These are phyloP conservation scores for Proisotoma minuta DNA, from an alignment of 2,888 invertebrate species.

Conservation along the genomic window DNA sequence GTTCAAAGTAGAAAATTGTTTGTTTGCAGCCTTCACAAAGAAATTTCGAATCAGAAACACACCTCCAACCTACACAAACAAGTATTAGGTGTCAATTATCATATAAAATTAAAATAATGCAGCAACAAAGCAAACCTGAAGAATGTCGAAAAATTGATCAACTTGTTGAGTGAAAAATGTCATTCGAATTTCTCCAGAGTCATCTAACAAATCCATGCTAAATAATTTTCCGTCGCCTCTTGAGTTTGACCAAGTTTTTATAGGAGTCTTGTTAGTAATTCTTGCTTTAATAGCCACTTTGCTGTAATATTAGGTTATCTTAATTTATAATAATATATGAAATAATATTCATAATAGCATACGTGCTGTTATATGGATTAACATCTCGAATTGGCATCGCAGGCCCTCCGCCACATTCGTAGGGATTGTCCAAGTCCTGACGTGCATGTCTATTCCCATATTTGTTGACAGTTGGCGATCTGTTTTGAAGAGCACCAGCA, in stretches of 20 bases:
- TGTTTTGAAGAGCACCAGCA: conserved; percentile 7
- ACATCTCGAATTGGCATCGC: conserved; percentile 76
- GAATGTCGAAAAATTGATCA: conserved; percentile 81
- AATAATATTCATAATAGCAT: background rate
- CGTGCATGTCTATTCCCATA: conserved; percentile 9
- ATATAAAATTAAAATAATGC: background rate
- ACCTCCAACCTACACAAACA: conserved; percentile 61
- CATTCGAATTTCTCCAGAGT: conserved; percentile 86
- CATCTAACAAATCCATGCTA: conserved; percentile 86
- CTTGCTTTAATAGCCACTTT: conserved; percentile 90
- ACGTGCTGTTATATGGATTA: conserved; percentile 81
- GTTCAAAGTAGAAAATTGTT: conserved; percentile 72
- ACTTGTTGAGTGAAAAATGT: conserved; percentile 83
- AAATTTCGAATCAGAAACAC: conserved; percentile 84
- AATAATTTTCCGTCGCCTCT: conserved; percentile 91
- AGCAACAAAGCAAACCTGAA: conserved; percentile 68
- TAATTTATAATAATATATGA: background rate
- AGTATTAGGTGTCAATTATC: background rate
- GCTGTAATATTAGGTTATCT: conserved; percentile 32
- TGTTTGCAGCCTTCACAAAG: conserved; percentile 87
- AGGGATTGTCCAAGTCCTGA: background rate
- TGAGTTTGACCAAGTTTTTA: conserved; percentile 86
- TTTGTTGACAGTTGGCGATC: conserved; percentile 23
- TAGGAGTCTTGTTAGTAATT: conserved; percentile 72
- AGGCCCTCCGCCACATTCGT: conserved; percentile 6